Base-by-base conservation (phyloP, 1,140 invertebrate species). In the Whitmania pigra region DNA sequence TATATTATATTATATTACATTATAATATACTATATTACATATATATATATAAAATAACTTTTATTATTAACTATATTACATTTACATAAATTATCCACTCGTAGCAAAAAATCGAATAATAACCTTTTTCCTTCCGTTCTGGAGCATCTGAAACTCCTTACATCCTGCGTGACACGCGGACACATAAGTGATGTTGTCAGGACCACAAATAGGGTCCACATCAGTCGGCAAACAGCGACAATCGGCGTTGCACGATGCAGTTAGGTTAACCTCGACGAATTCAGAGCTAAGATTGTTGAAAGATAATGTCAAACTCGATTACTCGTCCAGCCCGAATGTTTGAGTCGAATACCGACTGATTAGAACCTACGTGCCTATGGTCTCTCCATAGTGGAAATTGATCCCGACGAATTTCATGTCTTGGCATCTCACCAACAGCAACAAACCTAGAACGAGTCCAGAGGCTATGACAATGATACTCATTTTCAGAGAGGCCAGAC, bases 331-430 rank as follows among this genome's bases (percentile, higher is more conserved):
- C 13, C 3, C 75, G n/a, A 53, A 73, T 18, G 43, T 49, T 40
- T 29, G 67, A 49, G 15, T 13, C 66, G n/a, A 57, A 57, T 22
- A 73, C 15, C 13, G 31, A 27, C 43, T 7, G 29, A 49, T 18
- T 29, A 29, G 69, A 43, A 18, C 6, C 68, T 29, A 71, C 31
- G 27, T 60, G 22, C 11, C 63, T 77, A 27, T 75, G 77, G 74
- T 17, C 15, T 49, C 15, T 11, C 43, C 43, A 17, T 89, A 89
- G 0, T 82, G 79, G 9, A 86, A 79, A 22, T 87, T 90, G 17
- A 92, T 84, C 4, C 90, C 90, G 25, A 88, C 89, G 78, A 90
- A 90, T 3, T 84, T 80, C 0, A 86, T 82, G 79, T 89, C 89
- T 0, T 88, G 87, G 77, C 90, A 92, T n/a, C 86, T 86, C 0